Percentiles rank a stretch among this genome's conserved stretches.
These are phyloP conservation scores for Malacoraja senta DNA, from an alignment of 2,797 vertebrate genomes.

Conservation along the genomic window DNA sequence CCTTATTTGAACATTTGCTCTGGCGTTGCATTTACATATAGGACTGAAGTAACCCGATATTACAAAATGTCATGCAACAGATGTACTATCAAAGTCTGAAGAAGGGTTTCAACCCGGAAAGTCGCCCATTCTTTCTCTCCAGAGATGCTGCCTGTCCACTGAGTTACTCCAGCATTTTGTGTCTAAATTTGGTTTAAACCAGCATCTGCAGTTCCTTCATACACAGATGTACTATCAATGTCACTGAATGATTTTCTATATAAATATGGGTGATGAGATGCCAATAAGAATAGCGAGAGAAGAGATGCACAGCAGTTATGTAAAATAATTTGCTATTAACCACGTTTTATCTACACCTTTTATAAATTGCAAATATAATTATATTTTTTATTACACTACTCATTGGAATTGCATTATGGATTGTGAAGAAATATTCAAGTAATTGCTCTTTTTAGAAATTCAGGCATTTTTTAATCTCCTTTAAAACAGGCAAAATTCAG, in stretches of 20 bases:
- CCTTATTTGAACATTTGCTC: background rate
- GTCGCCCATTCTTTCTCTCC: too few relatives aligned
- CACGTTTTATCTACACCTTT: background rate
- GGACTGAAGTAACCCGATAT: constrained; percentile 13
- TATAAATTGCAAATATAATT: background rate
- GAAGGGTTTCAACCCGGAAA: too few relatives aligned
- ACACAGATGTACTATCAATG: constrained; percentile 6
- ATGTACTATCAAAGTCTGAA: background rate
- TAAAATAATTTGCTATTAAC: background rate
- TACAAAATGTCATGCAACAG: background rate
- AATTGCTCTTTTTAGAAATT: background rate
- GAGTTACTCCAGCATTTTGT: too few relatives aligned
- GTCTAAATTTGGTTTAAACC: too few relatives aligned
- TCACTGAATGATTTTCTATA: background rate
- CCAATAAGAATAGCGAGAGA: too few relatives aligned
- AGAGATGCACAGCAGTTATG: background rate
- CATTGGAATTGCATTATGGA: background rate
- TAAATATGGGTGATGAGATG: background rate
- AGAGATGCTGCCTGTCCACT: too few relatives aligned
- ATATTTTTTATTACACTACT: background rate
- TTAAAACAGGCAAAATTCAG: background rate
- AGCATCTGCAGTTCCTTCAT: too few relatives aligned
- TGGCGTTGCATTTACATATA: background rate
- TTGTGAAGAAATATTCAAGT: background rate
- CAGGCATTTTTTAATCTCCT: background rate